Base-by-base conservation (phyloP, 1,140 invertebrate species). In the Aphelenchoides besseyi region DNA sequence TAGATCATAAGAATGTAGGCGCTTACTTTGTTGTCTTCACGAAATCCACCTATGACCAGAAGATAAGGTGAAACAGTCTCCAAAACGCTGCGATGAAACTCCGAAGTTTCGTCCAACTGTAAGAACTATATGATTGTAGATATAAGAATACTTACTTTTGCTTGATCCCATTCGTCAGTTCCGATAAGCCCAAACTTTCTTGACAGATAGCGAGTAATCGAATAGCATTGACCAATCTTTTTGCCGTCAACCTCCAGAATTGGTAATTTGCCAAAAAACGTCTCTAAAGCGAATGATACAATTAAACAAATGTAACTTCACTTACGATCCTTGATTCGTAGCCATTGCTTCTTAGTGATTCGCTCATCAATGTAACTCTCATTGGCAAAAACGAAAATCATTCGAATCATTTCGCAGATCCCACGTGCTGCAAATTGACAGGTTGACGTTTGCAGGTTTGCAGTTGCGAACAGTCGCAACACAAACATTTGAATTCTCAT, bases 191-290 rank as follows among this genome's bases (percentile, higher is more conserved):
- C 73, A 32, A 74, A 74, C 26, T 69, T 79, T 52, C 74, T 33
- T 26, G 73, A 74, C 67, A 74, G 64, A 54, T 72, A 74, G 5
- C 73, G 74, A n/a, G 74, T 36, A 28, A 74, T 74, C 59, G 73
- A 63, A 36, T 74, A 66, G 36, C 73, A 74, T 61, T 74, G 68
- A 18, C 67, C 66, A 33, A 74, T 23, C 18, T 62, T 63, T 54
- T 74, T 74, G 8, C 73, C 73, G 48, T 74, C 74, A 37, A 74
- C 73, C 54, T 75, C 74, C 53, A 78, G 36, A 63, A 75, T 70
- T 29, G 75, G 74, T 2, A 75, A 52, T 57, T 77, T 74, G 18
- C 74, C 74, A 33, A 70, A 74, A 3, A 74, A 35, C 3, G 73
- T 74, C 36, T 62, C 71, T 72, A 32, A 67, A 75, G 1, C n/a